These are phyloP conservation scores for Numenius phaeopus DNA, from an alignment of 2,797 vertebrate genomes.

Conservation along the genomic window DNA sequence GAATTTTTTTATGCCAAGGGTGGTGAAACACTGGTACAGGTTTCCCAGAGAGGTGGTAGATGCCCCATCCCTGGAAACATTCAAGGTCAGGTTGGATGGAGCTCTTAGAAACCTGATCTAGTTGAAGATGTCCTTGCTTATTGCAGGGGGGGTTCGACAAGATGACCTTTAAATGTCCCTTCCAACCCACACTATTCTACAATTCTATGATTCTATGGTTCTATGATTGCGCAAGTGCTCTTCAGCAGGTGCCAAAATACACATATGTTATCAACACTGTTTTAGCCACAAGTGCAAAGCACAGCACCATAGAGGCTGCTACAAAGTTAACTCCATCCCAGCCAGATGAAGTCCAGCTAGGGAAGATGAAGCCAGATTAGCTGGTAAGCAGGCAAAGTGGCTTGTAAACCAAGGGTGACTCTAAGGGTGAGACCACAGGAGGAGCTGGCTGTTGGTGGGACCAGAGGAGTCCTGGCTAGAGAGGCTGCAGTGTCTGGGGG, in stretches of 20 bases:
- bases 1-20: neutral
- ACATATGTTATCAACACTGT: neutral
- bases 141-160: neutral
- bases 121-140: neutral
- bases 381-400: neutral
- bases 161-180: neutral
- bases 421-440: neutral
- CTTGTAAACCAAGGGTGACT: neutral
- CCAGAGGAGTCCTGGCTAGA: neutral
- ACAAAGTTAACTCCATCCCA: neutral
- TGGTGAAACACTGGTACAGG: neutral
- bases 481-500: neutral
- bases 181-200: neutral
- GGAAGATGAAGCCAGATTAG: neutral
- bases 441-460: neutral
- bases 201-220: neutral
- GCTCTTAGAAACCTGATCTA: neutral
- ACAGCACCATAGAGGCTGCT: neutral
- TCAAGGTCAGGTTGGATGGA: fast-evolving
- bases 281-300: neutral
- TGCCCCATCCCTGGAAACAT: neutral
- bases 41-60: neutral
- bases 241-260: neutral
- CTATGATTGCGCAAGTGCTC: neutral
- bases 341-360: neutral